phyloP scores from a whole-genome alignment of 2,797 vertebrate species.

The Pseudocheirus occidentalis region DNA sequence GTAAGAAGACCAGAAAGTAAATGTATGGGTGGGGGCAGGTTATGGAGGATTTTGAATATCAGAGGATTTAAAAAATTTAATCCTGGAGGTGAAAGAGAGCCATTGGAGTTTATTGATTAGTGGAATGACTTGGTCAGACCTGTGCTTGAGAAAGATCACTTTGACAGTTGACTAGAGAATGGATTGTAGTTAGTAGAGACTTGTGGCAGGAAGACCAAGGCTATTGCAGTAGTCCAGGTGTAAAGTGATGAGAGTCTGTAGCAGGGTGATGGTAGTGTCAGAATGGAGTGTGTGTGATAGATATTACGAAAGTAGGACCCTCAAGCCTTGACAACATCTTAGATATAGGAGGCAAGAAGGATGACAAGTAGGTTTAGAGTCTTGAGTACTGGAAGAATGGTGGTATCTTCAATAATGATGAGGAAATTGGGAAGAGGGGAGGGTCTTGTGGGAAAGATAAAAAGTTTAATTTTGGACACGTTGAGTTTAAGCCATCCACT shows the following conservation, averaged over 20 bases:
- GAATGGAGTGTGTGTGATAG: not conserved
- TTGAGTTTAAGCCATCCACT: not conserved
- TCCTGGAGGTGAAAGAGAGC: not conserved
- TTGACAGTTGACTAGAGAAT: not conserved
- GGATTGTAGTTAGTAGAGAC: not conserved
- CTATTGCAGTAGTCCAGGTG: not conserved
- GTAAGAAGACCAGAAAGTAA: not conserved
- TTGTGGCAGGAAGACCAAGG: not conserved
- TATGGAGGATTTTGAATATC: not conserved
- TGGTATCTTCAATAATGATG: not conserved
- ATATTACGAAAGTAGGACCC: not conserved
- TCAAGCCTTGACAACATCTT: not conserved
- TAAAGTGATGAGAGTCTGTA: not conserved
- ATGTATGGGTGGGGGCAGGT: not conserved
- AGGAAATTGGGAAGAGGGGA: not conserved
- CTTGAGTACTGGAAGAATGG: not conserved
- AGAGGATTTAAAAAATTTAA: not conserved
- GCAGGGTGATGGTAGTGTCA: not conserved
- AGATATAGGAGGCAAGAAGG: not conserved
- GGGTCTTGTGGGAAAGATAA: not conserved
- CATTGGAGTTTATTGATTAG: not conserved
- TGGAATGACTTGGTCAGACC: not conserved
- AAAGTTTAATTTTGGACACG: not conserved
- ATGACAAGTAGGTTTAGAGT: not conserved
- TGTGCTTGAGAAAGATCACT: not conserved